phyloP scores from a whole-genome alignment of 1,140 invertebrate species.

The Scaptomyza hsui region DNA sequence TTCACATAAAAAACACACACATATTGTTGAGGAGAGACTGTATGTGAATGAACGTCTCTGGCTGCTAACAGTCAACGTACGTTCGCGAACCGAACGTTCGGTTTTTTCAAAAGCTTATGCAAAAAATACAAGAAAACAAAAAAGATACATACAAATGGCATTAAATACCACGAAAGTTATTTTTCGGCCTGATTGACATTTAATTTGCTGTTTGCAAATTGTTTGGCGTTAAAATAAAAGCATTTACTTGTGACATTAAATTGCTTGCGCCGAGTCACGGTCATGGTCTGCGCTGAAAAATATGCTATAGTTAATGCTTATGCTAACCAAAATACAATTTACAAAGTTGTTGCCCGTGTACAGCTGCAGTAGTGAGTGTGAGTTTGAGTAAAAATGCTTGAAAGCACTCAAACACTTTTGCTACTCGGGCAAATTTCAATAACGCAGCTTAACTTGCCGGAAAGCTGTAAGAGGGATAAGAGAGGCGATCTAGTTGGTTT shows the following conservation, averaged over 20 bases:
- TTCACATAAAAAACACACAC: neutral
- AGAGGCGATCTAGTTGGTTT: constrained; percentile 39
- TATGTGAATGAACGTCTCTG: neutral
- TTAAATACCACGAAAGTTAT: neutral
- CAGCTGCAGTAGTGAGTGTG: constrained; percentile 7
- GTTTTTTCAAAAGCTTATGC: constrained; percentile 39
- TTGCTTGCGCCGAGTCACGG: neutral
- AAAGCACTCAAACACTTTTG: constrained; percentile 79
- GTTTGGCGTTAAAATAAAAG: constrained; percentile 35
- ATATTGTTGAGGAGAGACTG: neutral
- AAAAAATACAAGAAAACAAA: constrained; percentile 7
- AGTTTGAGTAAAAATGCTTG: constrained; percentile 44
- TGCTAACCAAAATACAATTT: constrained; percentile 50
- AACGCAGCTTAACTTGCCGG: constrained; percentile 53
- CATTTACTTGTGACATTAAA: constrained; percentile 20
- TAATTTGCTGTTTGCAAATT: constrained; percentile 57
- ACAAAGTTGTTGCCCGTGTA: constrained; percentile 17
- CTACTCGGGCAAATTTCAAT: constrained; percentile 71
- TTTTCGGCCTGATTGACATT: constrained; percentile 60
- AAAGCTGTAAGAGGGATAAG: constrained; percentile 16
- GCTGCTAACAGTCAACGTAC: constrained; percentile 19
- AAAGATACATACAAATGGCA: constrained; percentile 10
- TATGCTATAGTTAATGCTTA: constrained; percentile 34
- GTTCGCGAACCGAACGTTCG: constrained; percentile 38
- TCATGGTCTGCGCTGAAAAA: constrained; percentile 4